phyloP scores from a whole-genome alignment of 2,113 vertebrate species.

The Prunella fulvescens region DNA sequence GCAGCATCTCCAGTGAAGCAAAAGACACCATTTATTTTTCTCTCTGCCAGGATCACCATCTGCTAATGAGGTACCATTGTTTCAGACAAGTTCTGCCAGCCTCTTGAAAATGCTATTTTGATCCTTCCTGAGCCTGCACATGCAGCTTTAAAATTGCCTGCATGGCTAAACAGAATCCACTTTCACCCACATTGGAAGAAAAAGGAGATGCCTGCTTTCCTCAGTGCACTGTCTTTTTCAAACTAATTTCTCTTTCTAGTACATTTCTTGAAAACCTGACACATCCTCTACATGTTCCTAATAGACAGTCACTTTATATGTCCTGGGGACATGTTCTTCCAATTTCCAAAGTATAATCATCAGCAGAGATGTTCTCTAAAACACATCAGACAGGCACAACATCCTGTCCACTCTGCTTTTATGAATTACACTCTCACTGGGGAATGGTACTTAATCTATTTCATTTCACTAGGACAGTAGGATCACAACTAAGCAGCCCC shows the following conservation, averaged over 20 bases:
- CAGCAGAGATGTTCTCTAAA: constrained; percentile 25
- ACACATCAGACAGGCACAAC: background rate
- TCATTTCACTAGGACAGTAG: background rate
- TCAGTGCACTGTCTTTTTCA: background rate
- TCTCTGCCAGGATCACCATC: background rate
- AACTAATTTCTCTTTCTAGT: background rate
- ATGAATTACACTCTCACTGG: background rate
- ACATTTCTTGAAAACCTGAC: constrained; percentile 13
- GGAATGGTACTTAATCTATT: background rate
- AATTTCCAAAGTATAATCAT: constrained; percentile 14
- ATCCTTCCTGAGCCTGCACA: background rate
- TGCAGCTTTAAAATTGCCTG: background rate
- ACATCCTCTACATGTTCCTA: background rate
- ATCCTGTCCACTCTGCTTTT: background rate
- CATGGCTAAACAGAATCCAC: background rate
- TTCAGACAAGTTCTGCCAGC: background rate
- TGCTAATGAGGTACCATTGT: background rate
- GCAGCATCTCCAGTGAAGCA: background rate
- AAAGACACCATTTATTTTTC: background rate
- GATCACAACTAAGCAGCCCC: background rate
- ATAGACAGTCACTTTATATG: constrained; percentile 16
- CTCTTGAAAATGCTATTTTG: background rate
- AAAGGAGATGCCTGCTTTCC: background rate
- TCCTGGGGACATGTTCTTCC: background rate
- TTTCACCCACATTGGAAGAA: background rate